Conservation (phyloP, 2,113 vertebrate genomes). For the Petromus typicus region DNA sequence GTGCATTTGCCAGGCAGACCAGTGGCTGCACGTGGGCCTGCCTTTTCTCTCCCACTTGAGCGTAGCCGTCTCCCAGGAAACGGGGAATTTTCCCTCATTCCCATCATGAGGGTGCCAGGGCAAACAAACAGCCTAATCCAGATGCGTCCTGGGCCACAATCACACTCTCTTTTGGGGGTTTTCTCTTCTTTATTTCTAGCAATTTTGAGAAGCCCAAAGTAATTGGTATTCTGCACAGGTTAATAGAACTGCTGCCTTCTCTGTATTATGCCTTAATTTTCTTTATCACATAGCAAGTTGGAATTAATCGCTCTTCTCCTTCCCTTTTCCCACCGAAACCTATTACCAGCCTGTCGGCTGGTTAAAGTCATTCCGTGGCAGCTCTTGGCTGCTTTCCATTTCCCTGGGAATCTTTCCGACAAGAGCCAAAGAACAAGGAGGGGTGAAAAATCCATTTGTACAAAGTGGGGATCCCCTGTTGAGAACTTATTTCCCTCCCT, state of each 20-base stretch:
- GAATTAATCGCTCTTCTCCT: slow-evolving; percentile 83
- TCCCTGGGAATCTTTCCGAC: slow-evolving; percentile 77
- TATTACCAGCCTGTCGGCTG: slow-evolving; percentile 78
- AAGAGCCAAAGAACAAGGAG: slow-evolving; percentile 79
- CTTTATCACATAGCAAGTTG: slow-evolving; percentile 78
- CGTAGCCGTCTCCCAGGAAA: slow-evolving; percentile 70
- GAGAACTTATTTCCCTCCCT: slow-evolving; percentile 78
- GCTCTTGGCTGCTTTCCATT: slow-evolving; percentile 77
- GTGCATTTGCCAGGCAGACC: background rate
- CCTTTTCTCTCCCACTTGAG: slow-evolving; percentile 39
- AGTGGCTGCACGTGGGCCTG: slow-evolving; percentile 44
- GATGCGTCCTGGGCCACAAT: slow-evolving; percentile 60
- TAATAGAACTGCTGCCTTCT: slow-evolving; percentile 79
- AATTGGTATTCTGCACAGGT: slow-evolving; percentile 80
- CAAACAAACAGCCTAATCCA: slow-evolving; percentile 78
- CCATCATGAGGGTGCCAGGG: slow-evolving; percentile 76
- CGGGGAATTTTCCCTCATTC: slow-evolving; percentile 63
- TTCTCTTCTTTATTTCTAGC: slow-evolving; percentile 63
- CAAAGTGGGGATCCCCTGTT: slow-evolving; percentile 72
- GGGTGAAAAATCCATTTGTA: slow-evolving; percentile 80
- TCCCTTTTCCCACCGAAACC: slow-evolving; percentile 79
- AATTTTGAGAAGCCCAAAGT: slow-evolving; percentile 69
- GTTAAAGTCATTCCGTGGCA: slow-evolving; percentile 74
- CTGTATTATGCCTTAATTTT: slow-evolving; percentile 83
- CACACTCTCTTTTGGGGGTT: slow-evolving; percentile 60